Base-by-base conservation (phyloP, 2,888 invertebrate genomes). In the Empis stercorea region DNA sequence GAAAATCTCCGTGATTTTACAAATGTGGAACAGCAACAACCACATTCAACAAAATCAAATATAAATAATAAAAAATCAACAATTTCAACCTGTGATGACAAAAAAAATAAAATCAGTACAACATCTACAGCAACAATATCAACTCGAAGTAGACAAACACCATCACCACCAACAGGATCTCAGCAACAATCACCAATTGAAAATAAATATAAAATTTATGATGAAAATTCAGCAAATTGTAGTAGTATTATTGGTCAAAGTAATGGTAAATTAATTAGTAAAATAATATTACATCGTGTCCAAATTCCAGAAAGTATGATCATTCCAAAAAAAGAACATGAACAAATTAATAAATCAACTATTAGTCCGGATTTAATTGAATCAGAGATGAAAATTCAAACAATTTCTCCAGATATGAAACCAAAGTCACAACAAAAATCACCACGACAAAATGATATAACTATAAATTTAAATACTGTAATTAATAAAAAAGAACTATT, bases 121-220 rank as follows among this genome's bases (percentile, higher is more conserved):
- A 16, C 38, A 5, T 20, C 42, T 5, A 30, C 27, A 1, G 32
- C 20, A 34, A 30, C 46, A n/a, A 30, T 36, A 30, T 38, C 42
- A 43, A 47, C 42, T 17, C n/a, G 38, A 38, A 38, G 38, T 38
- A 38, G 17, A 13, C 38, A 20, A 14, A 40, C 40, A 27, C 20
- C 23, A n/a, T 23, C 40, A n/a, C 20, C 17, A 37, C 10, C 43
- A 27, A 23, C 16, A n/a, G 5, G 16, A 3, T 3, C 27, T 2
- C 37, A 14, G 9, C 38, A 39, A 27, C 59, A 79, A 68, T 56
- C 66, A 53, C 61, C 73, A 57, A 68, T 74, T 56, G 63, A 71
- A 57, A 51, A 72, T 63, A 55, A 55, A 40, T 55, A 55, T 44
- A 52, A 55, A 45, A 54, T 56, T 43, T 54, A 55, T 43, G 48